Evolutionary conservation across 2,797 vertebrate species (phyloP).

Genomic region (Acridotheres tristis): DNA sequence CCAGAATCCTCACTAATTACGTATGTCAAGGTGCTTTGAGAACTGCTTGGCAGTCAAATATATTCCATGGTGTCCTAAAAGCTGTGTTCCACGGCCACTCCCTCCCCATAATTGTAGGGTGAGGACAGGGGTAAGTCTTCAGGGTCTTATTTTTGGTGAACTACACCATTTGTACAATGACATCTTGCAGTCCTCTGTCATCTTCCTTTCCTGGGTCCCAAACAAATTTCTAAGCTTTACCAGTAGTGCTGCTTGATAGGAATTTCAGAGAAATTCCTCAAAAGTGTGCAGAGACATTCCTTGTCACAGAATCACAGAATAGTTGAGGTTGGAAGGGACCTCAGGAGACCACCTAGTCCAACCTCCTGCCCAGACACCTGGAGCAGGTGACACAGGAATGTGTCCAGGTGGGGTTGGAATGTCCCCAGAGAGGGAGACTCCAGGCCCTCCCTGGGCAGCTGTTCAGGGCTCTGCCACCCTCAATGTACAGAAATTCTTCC

Average conservation of each 20-base stretch:
- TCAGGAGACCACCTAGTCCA: neutral
- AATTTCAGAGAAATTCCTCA: neutral
- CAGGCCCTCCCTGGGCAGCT: neutral
- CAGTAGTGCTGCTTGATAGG: neutral
- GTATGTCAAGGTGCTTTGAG: conserved; percentile 42
- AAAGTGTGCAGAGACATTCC: neutral
- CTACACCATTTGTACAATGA: neutral
- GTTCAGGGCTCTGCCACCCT: neutral
- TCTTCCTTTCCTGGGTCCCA: neutral
- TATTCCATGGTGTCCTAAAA: neutral
- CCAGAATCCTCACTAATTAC: conserved; percentile 32
- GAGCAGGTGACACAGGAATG: fast-evolving
- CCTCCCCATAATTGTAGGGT: conserved; percentile 44
- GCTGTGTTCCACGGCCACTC: neutral
- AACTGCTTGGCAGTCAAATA: conserved; percentile 13
- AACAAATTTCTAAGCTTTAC: neutral
- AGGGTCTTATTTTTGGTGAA: conserved; percentile 51
- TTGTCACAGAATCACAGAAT: neutral
- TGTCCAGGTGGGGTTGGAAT: neutral
- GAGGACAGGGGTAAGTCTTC: neutral
- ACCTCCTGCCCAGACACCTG: neutral
- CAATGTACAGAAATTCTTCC: fast-evolving
- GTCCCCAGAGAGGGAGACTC: neutral
- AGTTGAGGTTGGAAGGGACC: neutral
- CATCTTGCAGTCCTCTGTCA: neutral